A percentile compares a stretch with the other conserved stretches of the same genome.
phyloP scores from a whole-genome alignment of 2,113 vertebrate genomes.

The Vulpes ferrilata region DNA sequence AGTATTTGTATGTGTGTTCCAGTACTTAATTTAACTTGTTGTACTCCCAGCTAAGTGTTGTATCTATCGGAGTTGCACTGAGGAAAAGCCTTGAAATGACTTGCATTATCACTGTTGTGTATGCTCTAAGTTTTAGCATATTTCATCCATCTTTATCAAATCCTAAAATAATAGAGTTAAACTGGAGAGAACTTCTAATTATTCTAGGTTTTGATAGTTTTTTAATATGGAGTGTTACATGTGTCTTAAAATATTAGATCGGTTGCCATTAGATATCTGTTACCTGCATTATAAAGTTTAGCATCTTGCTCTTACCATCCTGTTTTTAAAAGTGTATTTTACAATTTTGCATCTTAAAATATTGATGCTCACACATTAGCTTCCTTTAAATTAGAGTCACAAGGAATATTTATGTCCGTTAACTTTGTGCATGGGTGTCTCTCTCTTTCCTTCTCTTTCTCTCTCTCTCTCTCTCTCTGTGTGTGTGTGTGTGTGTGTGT shows the following conservation, averaged over 20 bases:
- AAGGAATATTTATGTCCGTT: background rate
- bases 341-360: background rate
- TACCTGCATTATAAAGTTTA: background rate
- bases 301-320: background rate
- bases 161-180: fast-evolving
- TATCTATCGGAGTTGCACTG: background rate
- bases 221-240: fast-evolving
- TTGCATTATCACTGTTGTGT: background rate
- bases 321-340: background rate
- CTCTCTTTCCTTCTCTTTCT: background rate
- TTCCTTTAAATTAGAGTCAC: constrained; percentile 19
- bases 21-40: background rate
- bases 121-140: background rate
- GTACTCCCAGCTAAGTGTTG: background rate
- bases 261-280: background rate
- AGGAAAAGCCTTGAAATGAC: constrained; percentile 23
- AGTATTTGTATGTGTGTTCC: background rate
- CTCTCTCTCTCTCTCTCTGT: too few species aligned
- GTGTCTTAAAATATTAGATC: background rate
- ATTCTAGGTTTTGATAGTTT: fast-evolving
- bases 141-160: background rate
- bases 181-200: background rate
- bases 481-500: too few species aligned
- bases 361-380: background rate
- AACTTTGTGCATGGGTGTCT: background rate